These are phyloP conservation scores for Antheraea yamamai DNA, from an alignment of 2,888 invertebrate genomes.

Conservation along the genomic window DNA sequence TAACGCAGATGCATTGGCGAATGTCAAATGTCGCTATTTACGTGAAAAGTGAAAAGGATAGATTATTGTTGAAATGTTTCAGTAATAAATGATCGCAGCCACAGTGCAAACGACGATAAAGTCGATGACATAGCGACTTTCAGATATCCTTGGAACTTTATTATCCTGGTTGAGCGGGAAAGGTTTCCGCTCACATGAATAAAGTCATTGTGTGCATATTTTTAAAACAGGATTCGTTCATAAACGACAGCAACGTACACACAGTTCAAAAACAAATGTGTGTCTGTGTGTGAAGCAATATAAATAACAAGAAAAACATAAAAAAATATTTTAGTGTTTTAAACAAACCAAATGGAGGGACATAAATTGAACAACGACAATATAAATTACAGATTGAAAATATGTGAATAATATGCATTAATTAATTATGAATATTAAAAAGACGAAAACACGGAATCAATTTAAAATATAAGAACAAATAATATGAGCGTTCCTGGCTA, in stretches of 20 bases:
- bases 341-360: not conserved
- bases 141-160: slow-evolving; percentile 22
- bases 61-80: slow-evolving; percentile 9
- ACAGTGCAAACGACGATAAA: slow-evolving; percentile 4
- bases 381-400: not conserved
- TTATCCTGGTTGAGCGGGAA: slow-evolving; percentile 14
- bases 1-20: no score
- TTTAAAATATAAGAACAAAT: not conserved
- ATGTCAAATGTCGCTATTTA: not conserved
- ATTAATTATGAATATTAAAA: not conserved
- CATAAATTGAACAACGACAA: not conserved
- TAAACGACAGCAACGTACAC: not conserved
- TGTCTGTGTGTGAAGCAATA: not conserved
- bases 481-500: not conserved
- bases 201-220: slow-evolving; percentile 15
- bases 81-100: slow-evolving; percentile 6
- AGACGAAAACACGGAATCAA: not conserved
- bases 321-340: not conserved
- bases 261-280: not conserved
- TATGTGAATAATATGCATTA: not conserved
- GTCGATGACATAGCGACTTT: slow-evolving; percentile 23
- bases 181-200: slow-evolving; percentile 5
- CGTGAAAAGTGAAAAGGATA: not conserved
- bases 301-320: not conserved
- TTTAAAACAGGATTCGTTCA: slow-evolving; percentile 8